Conservation (phyloP, 2,888 invertebrate genomes). For the Mamestra brassicae region DNA sequence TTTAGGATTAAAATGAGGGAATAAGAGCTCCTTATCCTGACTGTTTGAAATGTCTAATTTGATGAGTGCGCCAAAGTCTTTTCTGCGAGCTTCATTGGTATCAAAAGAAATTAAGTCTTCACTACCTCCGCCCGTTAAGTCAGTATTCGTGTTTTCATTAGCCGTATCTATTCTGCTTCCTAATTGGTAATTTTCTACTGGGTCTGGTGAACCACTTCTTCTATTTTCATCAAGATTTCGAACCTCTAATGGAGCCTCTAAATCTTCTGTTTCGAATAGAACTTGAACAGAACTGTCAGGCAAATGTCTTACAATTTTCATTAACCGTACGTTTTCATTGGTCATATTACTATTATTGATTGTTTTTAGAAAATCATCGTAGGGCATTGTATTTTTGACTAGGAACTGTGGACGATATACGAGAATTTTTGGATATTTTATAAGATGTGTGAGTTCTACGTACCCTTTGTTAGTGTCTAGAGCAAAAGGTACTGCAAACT, state of each 20-base stretch:
- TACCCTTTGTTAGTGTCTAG: conserved; percentile 52
- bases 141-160: conserved; percentile 19
- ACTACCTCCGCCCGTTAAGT: background rate
- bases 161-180: background rate
- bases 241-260: conserved; percentile 48
- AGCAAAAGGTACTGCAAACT: conserved; percentile 47
- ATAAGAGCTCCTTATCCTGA: background rate
- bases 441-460: conserved; percentile 59
- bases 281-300: conserved; percentile 43
- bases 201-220: conserved; percentile 4
- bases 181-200: background rate
- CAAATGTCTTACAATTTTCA: conserved; percentile 59
- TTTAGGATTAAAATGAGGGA: background rate
- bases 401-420: conserved; percentile 61
- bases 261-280: conserved; percentile 56
- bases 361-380: conserved; percentile 55
- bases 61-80: background rate
- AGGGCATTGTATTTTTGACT: conserved; percentile 57
- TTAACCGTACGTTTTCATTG: conserved; percentile 45
- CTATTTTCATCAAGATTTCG: conserved; percentile 39
- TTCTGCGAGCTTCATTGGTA: conserved; percentile 1
- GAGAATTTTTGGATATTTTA: conserved; percentile 60
- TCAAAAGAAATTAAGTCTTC: background rate
- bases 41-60: background rate
- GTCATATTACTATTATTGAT: conserved; percentile 40